Evolutionary conservation across 1,140 invertebrate genomes (phyloP), one percentile per base, ranked within the genome.

Genomic region (Pteromalus puparum): DNA sequence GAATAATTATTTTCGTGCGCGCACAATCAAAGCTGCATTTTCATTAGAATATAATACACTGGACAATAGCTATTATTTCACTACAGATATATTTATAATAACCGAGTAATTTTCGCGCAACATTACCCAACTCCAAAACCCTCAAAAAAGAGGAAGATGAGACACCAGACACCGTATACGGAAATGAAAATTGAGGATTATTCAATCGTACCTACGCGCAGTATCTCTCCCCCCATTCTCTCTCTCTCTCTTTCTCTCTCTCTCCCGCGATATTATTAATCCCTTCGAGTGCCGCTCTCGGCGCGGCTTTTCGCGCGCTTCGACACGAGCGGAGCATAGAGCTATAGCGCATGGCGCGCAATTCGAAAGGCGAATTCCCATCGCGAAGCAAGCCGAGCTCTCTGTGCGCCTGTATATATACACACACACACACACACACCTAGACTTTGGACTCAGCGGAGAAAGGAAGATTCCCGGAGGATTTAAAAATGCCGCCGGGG

Each of bases 391-490:
- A 42, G 26, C 75, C 26, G 46, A 70, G 76, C 30, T 26, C 6
- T 42, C 34, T 34, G 34, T 34, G 5, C 6, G 5, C 34, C 34
- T 34, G 34, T 34, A 34, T 5, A 34, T 34, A 34, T n/a, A 34
- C 30, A 34, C 30, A 30, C 30, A 34, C 30, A 34, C 30, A 34
- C 30, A 34, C 30, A 34, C 30, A 30, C 30, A 30, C 1, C 1
- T 4, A 34, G 30, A 42, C 10, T 3, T 61, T 70, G 67, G 67
- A 70, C 12, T 28, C 10, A 42, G 2, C 42, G 81, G 85, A 86
- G 85, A 86, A 86, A 86, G 85, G 85, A 83, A 86, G 85, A 86
- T 86, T 74, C 81, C 68, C 75, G 68, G 81, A 82, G 84, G 73
- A 81, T 75, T 68, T 28, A 82, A 82, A 82, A 82, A 82, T 82